phyloP scores from a whole-genome alignment of 2,888 invertebrate genomes.

The Cataglyphis altisquamis region DNA sequence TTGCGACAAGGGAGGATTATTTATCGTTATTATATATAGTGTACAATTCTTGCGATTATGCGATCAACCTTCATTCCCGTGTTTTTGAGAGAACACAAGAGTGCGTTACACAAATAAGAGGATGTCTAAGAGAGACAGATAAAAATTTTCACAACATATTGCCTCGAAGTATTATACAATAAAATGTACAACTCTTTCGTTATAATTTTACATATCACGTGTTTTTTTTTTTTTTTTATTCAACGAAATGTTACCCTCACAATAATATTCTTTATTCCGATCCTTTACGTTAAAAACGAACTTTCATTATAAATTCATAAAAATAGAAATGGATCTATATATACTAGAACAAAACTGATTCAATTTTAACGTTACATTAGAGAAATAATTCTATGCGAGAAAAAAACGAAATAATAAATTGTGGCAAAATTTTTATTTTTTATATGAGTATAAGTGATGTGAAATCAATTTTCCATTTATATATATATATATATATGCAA shows the following conservation, averaged over 20 bases:
- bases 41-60: conserved; percentile 13
- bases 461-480: conserved; percentile 26
- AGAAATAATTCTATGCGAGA: neutral
- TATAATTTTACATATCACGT: conserved; percentile 36
- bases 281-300: neutral
- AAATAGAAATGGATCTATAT: neutral
- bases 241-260: neutral
- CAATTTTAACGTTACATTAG: neutral
- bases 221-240: conserved; percentile 7
- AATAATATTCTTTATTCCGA: neutral
- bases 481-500: conserved; percentile 31
- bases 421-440: neutral
- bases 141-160: conserved; percentile 21
- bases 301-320: neutral
- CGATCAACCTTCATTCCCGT: conserved; percentile 4
- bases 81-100: conserved; percentile 1
- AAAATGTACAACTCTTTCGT: conserved; percentile 44
- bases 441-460: neutral
- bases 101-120: conserved; percentile 16
- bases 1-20: conserved; percentile 34
- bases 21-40: neutral
- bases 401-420: neutral
- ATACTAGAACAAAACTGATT: neutral
- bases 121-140: neutral
- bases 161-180: conserved; percentile 51